Percentiles rank a stretch among this genome's conserved stretches.
These are phyloP conservation scores for Eptesicus fuscus DNA, from an alignment of 2,113 vertebrate species.

Conservation along the genomic window DNA sequence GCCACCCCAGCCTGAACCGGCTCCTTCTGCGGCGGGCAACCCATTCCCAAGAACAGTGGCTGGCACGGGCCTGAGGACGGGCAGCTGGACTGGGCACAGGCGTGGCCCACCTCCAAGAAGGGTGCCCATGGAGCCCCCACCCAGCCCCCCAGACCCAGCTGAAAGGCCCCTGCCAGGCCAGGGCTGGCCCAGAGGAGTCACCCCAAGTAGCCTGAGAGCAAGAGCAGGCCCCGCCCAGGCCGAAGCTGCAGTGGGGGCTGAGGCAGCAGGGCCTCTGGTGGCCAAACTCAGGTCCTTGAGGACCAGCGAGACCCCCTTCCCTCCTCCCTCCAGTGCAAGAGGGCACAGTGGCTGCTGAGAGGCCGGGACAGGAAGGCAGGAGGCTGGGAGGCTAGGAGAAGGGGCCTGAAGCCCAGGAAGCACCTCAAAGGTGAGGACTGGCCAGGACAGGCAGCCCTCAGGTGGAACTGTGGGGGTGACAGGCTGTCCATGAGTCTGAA, in stretches of 20 bases:
- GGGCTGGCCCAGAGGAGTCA: neutral
- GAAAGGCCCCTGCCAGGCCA: neutral
- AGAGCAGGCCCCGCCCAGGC: neutral
- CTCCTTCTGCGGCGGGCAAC: neutral
- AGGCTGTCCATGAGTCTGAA: neutral
- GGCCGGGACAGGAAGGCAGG: neutral
- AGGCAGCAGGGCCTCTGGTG: neutral
- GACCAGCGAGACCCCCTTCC: neutral
- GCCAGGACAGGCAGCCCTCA: neutral
- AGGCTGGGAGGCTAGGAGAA: neutral
- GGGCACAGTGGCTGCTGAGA: neutral
- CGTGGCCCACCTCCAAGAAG: neutral
- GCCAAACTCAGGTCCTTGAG: neutral
- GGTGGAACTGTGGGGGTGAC: neutral
- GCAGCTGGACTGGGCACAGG: neutral
- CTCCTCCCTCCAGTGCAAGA: neutral
- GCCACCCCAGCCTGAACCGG: neutral
- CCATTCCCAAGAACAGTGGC: accelerated
- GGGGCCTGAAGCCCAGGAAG: neutral
- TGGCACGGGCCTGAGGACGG: neutral
- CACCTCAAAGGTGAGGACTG: neutral
- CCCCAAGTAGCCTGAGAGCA: neutral
- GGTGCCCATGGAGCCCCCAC: neutral
- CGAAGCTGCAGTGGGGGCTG: neutral
- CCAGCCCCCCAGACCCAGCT: neutral